Evolutionary conservation across 2,797 vertebrate genomes (phyloP).

Genomic region (Anas georgica): DNA sequence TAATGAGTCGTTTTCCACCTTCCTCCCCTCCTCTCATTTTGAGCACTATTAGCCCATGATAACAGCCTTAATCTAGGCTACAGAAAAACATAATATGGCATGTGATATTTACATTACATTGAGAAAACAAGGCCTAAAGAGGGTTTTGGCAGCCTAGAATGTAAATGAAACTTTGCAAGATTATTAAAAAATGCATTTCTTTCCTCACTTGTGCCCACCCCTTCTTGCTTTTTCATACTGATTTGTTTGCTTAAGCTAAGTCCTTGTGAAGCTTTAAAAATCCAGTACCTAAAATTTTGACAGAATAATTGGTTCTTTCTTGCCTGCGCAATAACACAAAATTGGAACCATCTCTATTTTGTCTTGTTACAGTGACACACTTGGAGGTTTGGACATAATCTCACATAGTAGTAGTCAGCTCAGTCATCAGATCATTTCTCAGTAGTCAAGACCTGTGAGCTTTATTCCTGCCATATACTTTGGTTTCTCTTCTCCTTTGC

Average conservation of each 20-base stretch:
- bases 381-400: constrained; percentile 70
- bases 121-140: constrained; percentile 1
- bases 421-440: constrained; percentile 66
- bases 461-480: background rate
- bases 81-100: constrained; percentile 58
- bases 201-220: background rate
- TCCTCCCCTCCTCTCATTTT: constrained; percentile 59
- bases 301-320: constrained; percentile 72
- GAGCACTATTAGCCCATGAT: constrained; percentile 76
- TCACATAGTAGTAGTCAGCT: constrained; percentile 67
- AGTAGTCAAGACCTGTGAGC: background rate
- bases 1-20: constrained; percentile 77
- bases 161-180: constrained; percentile 53
- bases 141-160: constrained; percentile 36
- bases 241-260: constrained; percentile 48
- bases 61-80: constrained; percentile 70
- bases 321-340: constrained; percentile 72
- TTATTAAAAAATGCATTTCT: constrained; percentile 49
- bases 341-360: constrained; percentile 73
- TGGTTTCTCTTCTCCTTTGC: background rate
- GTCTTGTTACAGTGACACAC: constrained; percentile 71
- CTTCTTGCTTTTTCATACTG: background rate
- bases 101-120: constrained; percentile 46
- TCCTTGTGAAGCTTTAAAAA: constrained; percentile 62
- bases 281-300: constrained; percentile 64